These are phyloP conservation scores for Lepus europaeus DNA, from an alignment of 2,113 vertebrate genomes.

Conservation along the genomic window DNA sequence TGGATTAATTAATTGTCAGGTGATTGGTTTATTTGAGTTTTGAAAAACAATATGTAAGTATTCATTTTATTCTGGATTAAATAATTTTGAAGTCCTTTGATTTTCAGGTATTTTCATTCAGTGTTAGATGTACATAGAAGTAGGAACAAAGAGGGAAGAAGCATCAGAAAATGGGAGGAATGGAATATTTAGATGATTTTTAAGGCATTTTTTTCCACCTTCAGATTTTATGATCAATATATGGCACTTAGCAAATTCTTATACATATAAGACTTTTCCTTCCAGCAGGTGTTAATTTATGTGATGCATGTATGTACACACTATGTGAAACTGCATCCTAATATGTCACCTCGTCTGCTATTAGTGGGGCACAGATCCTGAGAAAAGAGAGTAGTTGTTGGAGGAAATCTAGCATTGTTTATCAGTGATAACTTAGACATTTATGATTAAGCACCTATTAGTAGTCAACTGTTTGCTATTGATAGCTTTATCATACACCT, in stretches of 20 bases:
- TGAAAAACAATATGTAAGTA: constrained; percentile 41
- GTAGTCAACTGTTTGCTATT: constrained; percentile 1
- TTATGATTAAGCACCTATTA: constrained; percentile 35
- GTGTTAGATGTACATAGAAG: constrained; percentile 14
- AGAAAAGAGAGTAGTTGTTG: constrained; percentile 56
- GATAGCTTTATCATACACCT: constrained; percentile 17
- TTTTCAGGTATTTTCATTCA: constrained; percentile 34
- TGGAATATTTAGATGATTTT: constrained; percentile 1
- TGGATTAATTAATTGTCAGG: background rate
- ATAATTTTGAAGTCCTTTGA: background rate
- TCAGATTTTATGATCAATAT: constrained; percentile 23
- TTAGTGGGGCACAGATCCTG: background rate
- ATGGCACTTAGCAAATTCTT: background rate
- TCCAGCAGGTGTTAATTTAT: background rate
- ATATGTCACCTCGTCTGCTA: background rate
- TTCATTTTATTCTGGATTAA: constrained; percentile 38
- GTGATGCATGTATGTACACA: background rate
- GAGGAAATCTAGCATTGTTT: constrained; percentile 12
- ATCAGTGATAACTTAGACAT: background rate
- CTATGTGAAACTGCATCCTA: background rate
- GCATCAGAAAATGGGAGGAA: background rate
- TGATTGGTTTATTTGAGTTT: constrained; percentile 18
- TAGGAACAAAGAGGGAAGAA: background rate
- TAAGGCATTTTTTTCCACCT: background rate
- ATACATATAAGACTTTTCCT: background rate